Conservation (phyloP, 2,113 vertebrate genomes). For the Phalacrocorax carbo region DNA sequence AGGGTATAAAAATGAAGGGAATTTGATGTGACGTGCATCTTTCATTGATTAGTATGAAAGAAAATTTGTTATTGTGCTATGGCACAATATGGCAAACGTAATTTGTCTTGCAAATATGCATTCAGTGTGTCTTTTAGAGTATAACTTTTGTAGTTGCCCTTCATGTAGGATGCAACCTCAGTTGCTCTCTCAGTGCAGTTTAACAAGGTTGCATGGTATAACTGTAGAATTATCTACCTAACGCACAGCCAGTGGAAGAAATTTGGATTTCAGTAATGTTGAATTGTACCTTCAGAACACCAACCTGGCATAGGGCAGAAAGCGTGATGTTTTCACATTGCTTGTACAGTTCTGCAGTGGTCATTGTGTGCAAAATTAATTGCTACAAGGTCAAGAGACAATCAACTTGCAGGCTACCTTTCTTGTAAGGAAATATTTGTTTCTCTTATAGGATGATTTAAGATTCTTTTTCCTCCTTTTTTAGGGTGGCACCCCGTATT, state of each 20-base stretch:
- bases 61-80: not conserved
- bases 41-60: not conserved
- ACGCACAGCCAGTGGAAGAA: not conserved
- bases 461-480: not conserved
- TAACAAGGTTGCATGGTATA: not conserved
- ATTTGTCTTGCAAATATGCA: not conserved
- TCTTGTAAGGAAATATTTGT: not conserved
- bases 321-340: not conserved
- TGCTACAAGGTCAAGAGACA: not conserved
- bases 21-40: not conserved
- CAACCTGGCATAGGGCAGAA: accelerated
- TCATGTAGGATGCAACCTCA: not conserved
- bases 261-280: not conserved
- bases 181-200: not conserved
- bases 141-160: not conserved
- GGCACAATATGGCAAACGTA: not conserved
- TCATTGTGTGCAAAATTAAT: not conserved
- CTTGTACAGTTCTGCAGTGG: not conserved
- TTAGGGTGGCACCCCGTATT: accelerated
- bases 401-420: not conserved
- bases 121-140: not conserved
- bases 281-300: not conserved
- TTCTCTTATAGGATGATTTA: not conserved
- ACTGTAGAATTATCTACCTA: not conserved
- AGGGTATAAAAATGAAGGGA: not conserved